Percentiles rank a stretch among this genome's conserved stretches.
Conservation (phyloP, 1,140 invertebrate genomes). For the Dendrolimus kikuchii region DNA sequence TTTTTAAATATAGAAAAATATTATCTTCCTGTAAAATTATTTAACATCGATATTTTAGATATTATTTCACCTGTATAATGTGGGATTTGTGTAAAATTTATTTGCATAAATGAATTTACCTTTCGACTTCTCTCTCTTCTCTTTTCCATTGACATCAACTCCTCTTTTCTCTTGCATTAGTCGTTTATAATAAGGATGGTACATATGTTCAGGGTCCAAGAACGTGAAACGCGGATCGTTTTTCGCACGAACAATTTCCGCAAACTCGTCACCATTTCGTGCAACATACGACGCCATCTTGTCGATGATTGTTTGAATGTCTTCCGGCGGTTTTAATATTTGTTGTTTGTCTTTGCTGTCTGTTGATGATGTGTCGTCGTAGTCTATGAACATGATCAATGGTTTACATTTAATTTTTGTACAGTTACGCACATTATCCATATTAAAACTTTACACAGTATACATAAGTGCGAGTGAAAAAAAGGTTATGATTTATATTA, state of each 20-base stretch:
- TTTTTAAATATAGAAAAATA: too few relatives aligned
- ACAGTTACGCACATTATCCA: too few relatives aligned
- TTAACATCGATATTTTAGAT: too few relatives aligned
- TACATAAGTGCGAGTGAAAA: too few relatives aligned
- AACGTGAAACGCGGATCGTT: conserved; percentile 90
- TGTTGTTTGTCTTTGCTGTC: conserved; percentile 52
- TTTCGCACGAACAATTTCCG: conserved; percentile 89
- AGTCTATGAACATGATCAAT: conserved; percentile 24
- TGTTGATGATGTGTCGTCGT: conserved; percentile 39
- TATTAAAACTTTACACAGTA: too few relatives aligned
- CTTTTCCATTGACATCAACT: conserved; percentile 34
- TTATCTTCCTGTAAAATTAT: too few relatives aligned
- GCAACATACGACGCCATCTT: conserved; percentile 97
- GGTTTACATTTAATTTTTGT: too few relatives aligned
- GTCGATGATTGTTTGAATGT: conserved; percentile 91
- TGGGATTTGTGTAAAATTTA: background rate
- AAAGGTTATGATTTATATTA: too few relatives aligned
- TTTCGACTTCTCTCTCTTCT: conserved; percentile 61
- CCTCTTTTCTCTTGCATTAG: conserved; percentile 47
- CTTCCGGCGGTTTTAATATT: conserved; percentile 80
- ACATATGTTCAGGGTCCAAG: conserved; percentile 80
- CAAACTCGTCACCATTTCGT: conserved; percentile 95
- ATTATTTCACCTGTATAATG: too few relatives aligned
- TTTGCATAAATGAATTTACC: conserved; percentile 44
- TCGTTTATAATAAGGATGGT: conserved; percentile 85